These are phyloP conservation scores for Celastrina argiolus DNA, from an alignment of 2,888 invertebrate species.

Conservation along the genomic window DNA sequence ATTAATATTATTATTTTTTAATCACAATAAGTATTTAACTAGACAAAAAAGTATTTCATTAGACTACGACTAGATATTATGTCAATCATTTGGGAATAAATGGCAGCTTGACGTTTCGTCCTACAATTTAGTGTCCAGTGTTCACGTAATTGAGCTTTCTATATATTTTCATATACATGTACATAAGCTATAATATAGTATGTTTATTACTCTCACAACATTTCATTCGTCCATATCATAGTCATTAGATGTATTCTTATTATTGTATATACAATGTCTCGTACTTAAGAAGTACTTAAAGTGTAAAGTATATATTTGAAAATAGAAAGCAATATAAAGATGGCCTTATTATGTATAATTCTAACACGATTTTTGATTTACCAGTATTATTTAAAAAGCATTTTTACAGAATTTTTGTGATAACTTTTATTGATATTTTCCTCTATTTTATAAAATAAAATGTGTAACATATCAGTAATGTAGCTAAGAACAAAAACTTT, in stretches of 20 bases:
- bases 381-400: slow-evolving; percentile 59
- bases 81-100: background rate
- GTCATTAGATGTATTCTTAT: slow-evolving; percentile 63
- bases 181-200: background rate
- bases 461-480: slow-evolving; percentile 2
- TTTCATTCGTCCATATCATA: slow-evolving; percentile 74
- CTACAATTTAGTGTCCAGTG: background rate
- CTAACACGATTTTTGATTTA: slow-evolving; percentile 42
- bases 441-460: slow-evolving; percentile 23
- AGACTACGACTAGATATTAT: no score
- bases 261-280: slow-evolving; percentile 41
- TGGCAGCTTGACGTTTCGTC: background rate
- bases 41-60: background rate
- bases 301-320: slow-evolving; percentile 32
- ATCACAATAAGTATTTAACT: background rate
- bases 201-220: slow-evolving; percentile 27
- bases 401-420: slow-evolving; percentile 53
- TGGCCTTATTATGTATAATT: slow-evolving; percentile 55
- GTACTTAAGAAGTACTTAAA: slow-evolving; percentile 71
- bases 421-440: slow-evolving; percentile 37
- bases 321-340: slow-evolving; percentile 56
- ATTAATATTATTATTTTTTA: background rate
- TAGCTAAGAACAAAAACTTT: background rate
- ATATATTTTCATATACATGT: slow-evolving; percentile 14
- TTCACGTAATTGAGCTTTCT: background rate